Conservation (phyloP, 92 coral and sea anemone genomes). For the Metridium senile region DNA sequence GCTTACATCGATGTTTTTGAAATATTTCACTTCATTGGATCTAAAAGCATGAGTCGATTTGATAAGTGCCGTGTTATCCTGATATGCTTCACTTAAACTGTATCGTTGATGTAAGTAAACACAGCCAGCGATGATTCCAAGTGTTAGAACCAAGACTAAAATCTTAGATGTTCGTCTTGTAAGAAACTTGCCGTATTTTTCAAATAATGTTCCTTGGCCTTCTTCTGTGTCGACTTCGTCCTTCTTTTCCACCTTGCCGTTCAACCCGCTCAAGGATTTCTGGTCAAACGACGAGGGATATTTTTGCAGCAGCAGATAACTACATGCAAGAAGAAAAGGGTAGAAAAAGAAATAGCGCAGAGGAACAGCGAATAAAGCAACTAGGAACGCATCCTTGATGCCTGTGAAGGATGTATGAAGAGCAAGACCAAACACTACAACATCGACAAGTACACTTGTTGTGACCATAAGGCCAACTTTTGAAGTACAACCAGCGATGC, state of each 20-base stretch:
- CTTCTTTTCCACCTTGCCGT: too few species aligned
- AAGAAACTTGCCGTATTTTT: constrained; percentile 17
- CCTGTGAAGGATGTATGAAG: constrained; percentile 44
- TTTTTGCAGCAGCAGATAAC: constrained; percentile 8
- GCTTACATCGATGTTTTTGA: constrained; percentile 34
- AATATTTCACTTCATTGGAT: constrained; percentile 6
- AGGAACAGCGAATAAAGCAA: constrained; percentile 30
- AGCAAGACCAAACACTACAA: constrained; percentile 33
- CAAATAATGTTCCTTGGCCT: not conserved
- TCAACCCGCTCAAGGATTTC: not conserved
- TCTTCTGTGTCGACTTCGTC: not conserved
- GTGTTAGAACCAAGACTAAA: constrained; percentile 18
- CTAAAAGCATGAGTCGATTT: constrained; percentile 5
- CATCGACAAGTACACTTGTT: constrained; percentile 36
- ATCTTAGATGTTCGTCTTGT: constrained; percentile 30
- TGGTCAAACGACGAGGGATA: constrained; percentile 4
- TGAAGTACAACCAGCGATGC: constrained; percentile 46
- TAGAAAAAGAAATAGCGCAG: constrained; percentile 32
- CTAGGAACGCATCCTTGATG: constrained; percentile 29
- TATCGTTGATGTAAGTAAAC: constrained; percentile 18
- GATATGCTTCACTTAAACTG: not conserved
- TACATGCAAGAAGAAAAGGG: constrained; percentile 28
- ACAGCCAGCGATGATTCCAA: constrained; percentile 34
- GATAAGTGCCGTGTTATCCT: constrained; percentile 9
- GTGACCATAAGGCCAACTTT: constrained; percentile 49